Percentiles rank a stretch among this genome's conserved stretches.
These are phyloP conservation scores for Sciurus carolinensis DNA, from an alignment of 2,797 vertebrate genomes.

Conservation along the genomic window DNA sequence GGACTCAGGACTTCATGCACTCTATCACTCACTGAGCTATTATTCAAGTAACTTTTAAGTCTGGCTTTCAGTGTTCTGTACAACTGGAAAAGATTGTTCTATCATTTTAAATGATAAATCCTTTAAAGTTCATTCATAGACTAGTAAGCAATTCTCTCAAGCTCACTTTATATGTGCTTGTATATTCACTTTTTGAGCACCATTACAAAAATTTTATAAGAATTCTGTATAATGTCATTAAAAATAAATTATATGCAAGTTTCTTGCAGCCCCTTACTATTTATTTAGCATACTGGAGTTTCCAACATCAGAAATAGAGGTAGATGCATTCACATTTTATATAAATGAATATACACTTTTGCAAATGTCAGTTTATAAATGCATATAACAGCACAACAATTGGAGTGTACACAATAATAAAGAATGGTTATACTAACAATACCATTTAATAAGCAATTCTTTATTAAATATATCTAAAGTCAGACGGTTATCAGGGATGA, in stretches of 20 bases:
- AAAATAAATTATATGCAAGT: conserved; percentile 21
- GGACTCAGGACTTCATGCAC: too few relatives aligned
- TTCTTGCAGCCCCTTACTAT: not conserved
- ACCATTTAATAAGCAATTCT: conserved; percentile 16
- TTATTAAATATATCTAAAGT: conserved; percentile 43
- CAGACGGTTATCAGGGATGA: not conserved
- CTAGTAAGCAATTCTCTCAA: not conserved
- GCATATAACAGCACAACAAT: not conserved
- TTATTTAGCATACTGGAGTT: conserved; percentile 47
- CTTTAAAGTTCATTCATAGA: conserved; percentile 21
- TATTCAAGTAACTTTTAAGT: conserved; percentile 17
- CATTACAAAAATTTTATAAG: conserved; percentile 31
- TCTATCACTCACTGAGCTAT: too few relatives aligned
- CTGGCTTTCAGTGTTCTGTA: not conserved
- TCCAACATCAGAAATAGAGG: not conserved
- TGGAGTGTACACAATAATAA: not conserved
- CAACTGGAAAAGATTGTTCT: conserved; percentile 16
- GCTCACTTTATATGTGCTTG: not conserved
- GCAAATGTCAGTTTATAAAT: conserved; percentile 37
- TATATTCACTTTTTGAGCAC: conserved; percentile 3
- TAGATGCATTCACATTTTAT: not conserved
- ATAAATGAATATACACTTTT: conserved; percentile 18
- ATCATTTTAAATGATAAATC: conserved; percentile 31
- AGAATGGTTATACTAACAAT: conserved; percentile 7
- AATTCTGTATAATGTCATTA: conserved; percentile 29